Base-by-base conservation (phyloP, 2,797 vertebrate species). In the Clarias platycephalus region DNA sequence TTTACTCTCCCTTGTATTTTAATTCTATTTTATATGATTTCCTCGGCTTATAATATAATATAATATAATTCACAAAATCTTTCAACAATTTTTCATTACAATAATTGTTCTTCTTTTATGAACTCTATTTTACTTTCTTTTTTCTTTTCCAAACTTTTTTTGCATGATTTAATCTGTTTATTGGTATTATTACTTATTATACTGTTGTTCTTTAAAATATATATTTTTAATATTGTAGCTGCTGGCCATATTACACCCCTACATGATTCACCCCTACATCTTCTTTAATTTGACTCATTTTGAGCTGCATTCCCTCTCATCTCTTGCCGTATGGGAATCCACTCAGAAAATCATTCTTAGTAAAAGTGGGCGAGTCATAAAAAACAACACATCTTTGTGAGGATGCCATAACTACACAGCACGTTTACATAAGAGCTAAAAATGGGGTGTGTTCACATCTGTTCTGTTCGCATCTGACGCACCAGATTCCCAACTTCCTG, bases 401-500 rank as follows among this genome's bases (percentile, higher is more conserved):
- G 58, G 70, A 81, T 53, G 28, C 62, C 20, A 49, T 20, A 63
- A 49, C 34, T 75, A 44, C 31, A 81, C 53, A 60, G 53, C 31
- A 67, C 4, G 2, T 75, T 76, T 70, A 81, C 79, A 53, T 60
- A 68, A 75, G 80, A n/a, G 40, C 60, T 66, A 44, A 64, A 72
- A 77, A 31, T 5, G 10, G 18, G 63, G 10, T 31, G 63, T 31
- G 62, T 68, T 26, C 81, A 64, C 22, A 31, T 72, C 70, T 81
- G 58, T 63, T 76, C 60, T 24, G 78, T 81, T 74, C 66, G 75
- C 70, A 81, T 81, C 60, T 60, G 70, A 44, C 13, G 26, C 70
- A 66, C 70, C 24, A 80, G 20, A 85, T 66, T 49, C 9, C 24
- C 5, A 10, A 58, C 60, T 74, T 81, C 62, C 53, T 75, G 49